phyloP scores from a whole-genome alignment of 2,113 vertebrate genomes.

The Microtus richardsoni region DNA sequence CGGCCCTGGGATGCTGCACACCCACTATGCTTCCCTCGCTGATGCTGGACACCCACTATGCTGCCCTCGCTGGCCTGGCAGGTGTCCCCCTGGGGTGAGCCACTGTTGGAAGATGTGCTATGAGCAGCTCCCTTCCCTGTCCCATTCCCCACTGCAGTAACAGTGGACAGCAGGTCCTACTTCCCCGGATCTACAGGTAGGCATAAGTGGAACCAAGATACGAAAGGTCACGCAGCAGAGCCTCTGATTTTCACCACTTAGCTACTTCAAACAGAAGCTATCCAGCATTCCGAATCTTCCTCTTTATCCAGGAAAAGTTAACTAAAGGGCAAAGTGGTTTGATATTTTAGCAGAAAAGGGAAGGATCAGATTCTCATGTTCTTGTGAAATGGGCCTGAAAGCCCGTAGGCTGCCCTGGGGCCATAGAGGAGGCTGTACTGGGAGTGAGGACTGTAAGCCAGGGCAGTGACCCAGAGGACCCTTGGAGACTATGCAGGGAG shows the following conservation, averaged over 20 bases:
- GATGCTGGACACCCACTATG: no score
- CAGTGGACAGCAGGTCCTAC: background rate
- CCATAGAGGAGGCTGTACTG: background rate
- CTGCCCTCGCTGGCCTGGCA: rapidly evolving
- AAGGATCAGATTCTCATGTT: background rate
- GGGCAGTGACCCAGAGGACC: background rate
- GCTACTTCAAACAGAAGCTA: background rate
- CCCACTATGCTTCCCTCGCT: background rate
- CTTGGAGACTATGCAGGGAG: background rate
- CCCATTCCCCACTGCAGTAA: background rate
- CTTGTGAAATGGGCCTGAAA: background rate
- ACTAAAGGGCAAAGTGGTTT: background rate
- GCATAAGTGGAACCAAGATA: background rate
- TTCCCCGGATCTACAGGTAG: background rate
- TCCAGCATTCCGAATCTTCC: background rate
- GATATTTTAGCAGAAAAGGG: background rate
- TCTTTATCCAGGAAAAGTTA: background rate
- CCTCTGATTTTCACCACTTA: background rate
- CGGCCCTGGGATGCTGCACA: background rate
- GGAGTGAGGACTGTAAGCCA: no score
- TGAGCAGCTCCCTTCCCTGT: background rate
- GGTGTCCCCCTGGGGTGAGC: background rate
- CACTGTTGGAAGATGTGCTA: background rate
- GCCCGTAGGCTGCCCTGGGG: background rate
- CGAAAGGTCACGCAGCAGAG: background rate